Evolutionary conservation across 2,797 vertebrate genomes (phyloP).

Genomic region (Poecilia picta): DNA sequence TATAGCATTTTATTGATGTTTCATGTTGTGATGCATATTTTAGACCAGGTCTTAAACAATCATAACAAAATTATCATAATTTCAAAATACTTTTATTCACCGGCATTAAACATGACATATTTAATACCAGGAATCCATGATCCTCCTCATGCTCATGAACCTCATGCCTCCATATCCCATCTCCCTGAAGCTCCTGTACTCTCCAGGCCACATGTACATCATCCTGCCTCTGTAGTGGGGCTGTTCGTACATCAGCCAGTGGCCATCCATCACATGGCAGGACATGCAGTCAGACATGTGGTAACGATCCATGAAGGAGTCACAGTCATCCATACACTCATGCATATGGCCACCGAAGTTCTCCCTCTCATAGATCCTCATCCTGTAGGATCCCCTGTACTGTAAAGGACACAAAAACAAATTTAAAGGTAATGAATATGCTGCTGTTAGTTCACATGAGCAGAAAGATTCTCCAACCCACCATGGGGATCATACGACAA

Average conservation of each 20-base stretch:
- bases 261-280: slow-evolving; percentile 62
- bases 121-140: neutral
- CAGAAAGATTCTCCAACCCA: neutral
- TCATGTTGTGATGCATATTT: neutral
- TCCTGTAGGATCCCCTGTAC: neutral
- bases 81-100: neutral
- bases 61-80: no score
- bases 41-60: neutral
- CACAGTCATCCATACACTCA: neutral
- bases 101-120: neutral
- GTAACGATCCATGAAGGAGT: slow-evolving; percentile 57
- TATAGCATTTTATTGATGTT: no score
- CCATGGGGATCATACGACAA: neutral
- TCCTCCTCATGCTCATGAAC: slow-evolving; percentile 9
- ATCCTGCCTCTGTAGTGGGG: slow-evolving; percentile 70
- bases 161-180: slow-evolving; percentile 57
- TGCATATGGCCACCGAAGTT: neutral
- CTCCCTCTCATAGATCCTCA: neutral
- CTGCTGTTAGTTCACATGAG: neutral
- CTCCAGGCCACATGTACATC: slow-evolving; percentile 73
- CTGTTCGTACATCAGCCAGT: slow-evolving; percentile 76
- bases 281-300: slow-evolving; percentile 66
- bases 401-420: neutral
- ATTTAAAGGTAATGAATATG: neutral
- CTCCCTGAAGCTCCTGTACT: slow-evolving; percentile 74